Conservation (phyloP, 1,140 invertebrate genomes). For the Drosophila lacertosa region DNA sequence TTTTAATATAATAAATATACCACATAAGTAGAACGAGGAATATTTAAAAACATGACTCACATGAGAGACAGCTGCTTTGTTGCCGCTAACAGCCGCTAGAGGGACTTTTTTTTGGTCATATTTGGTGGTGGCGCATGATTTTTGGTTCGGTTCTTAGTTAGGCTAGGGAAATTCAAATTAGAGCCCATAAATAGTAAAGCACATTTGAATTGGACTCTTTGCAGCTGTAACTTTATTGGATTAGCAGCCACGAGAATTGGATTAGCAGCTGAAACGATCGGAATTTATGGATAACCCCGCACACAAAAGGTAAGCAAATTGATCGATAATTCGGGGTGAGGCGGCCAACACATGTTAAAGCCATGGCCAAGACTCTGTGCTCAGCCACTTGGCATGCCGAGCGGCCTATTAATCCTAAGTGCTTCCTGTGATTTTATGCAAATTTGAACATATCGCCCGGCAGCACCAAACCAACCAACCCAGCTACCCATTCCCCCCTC, state of each 20-base stretch:
- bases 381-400: slow-evolving; percentile 26
- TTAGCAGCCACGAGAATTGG: slow-evolving; percentile 44
- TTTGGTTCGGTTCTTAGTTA: slow-evolving; percentile 43
- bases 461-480: slow-evolving; percentile 1
- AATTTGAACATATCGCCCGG: slow-evolving; percentile 67
- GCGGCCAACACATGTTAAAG: slow-evolving; percentile 44
- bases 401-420: slow-evolving; percentile 77
- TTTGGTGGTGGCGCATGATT: slow-evolving; percentile 20
- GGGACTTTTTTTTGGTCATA: slow-evolving; percentile 1
- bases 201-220: slow-evolving; percentile 17
- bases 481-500: slow-evolving; percentile 14
- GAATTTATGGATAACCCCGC: slow-evolving; percentile 55
- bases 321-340: slow-evolving; percentile 29
- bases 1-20: too few relatives aligned
- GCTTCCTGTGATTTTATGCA: slow-evolving; percentile 82
- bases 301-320: slow-evolving; percentile 56
- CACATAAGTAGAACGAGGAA: background rate
- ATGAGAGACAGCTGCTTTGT: background rate
- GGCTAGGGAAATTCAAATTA: slow-evolving; percentile 37
- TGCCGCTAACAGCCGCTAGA: slow-evolving; percentile 38
- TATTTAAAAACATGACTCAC: background rate
- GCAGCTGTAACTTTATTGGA: slow-evolving; percentile 38
- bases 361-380: slow-evolving; percentile 8
- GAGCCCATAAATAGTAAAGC: slow-evolving; percentile 9
- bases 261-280: slow-evolving; percentile 33